Conservation (phyloP, 2,888 invertebrate genomes). For the Nomada lathburiana region DNA sequence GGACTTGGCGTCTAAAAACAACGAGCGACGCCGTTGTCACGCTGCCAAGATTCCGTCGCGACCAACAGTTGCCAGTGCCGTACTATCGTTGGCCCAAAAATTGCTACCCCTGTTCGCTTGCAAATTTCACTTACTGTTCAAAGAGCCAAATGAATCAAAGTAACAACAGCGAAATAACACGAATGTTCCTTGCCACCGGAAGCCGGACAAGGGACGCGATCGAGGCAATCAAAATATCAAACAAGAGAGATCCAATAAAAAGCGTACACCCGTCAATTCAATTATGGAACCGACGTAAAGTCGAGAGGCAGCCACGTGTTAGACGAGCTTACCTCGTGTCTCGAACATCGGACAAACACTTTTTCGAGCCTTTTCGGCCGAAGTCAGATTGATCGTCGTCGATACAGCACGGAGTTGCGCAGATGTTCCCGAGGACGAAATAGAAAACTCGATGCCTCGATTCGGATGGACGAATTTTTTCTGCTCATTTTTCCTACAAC, state of each 20-base stretch:
- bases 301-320: not conserved
- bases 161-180: not conserved
- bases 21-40: constrained; percentile 77
- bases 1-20: constrained; percentile 75
- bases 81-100: constrained; percentile 60
- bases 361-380: not conserved
- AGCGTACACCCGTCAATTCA: constrained; percentile 77
- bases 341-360: not conserved
- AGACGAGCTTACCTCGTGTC: not conserved
- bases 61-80: constrained; percentile 62
- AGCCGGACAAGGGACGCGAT: constrained; percentile 77
- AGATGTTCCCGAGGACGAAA: not conserved
- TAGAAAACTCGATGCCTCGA: not conserved
- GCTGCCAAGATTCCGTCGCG: constrained; percentile 77
- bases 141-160: not conserved
- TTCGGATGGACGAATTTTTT: not conserved
- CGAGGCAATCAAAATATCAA: constrained; percentile 79
- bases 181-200: constrained; percentile 40
- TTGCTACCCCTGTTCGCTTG: constrained; percentile 7
- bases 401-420: too few species aligned
- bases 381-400: constrained; percentile 13
- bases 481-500: too few species aligned
- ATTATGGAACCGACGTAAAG: constrained; percentile 61
- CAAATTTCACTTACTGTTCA: not conserved
- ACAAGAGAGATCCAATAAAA: constrained; percentile 77